Evolutionary conservation across 2,797 vertebrate species (phyloP), one percentile per base, ranked within the genome.

Genomic region (Girardinus metallicus): DNA sequence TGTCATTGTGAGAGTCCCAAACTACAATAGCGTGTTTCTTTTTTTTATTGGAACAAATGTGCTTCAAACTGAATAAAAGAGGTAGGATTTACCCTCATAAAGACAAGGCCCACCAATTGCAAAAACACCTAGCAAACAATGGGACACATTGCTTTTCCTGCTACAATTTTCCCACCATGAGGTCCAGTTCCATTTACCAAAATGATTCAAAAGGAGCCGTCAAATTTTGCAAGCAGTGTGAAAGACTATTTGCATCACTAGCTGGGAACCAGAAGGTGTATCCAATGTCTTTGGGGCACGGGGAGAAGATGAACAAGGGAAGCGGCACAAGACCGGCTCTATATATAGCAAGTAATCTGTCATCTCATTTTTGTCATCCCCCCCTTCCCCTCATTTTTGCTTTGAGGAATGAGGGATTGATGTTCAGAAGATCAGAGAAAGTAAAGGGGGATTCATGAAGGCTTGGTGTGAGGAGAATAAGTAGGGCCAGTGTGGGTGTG

Each of bases 321-420:
- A 83, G 83, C 73, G 31, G 85, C 83, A 79, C 43, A 85, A 90
- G 81, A 88, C 86, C 53, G 72, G 74, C 83, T 91, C 92, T 94
- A 94, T 93, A 94, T 89, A 93, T 95, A 95, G 94, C 86, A 91
- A 87, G 88, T 93, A 90, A 93, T 94, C 93, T 93, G 90, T 94
- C 94, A 93, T 93, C 91, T 89, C 83, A 82, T 83, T 93, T 92
- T 88, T 92, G 90, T 92, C 91, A 80, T 86, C 85, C 86, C 83
- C 80, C 81, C 81, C 81, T 82, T 90, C 84, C 85, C 86, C 86
- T 89, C 86, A 0, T 90, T 89, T 91, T 91, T 87, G 87, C 89
- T 93, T 90, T 89, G 86, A 93, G 91, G 90, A 92, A 92, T 77
- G 91, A 91, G 82, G 89, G 88, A 94, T 92, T 93, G 92, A 93